Percentiles rank a stretch among this genome's conserved stretches.
These are phyloP conservation scores for Drosophila atroscutellata DNA, from an alignment of 2,888 invertebrate species.

Conservation along the genomic window DNA sequence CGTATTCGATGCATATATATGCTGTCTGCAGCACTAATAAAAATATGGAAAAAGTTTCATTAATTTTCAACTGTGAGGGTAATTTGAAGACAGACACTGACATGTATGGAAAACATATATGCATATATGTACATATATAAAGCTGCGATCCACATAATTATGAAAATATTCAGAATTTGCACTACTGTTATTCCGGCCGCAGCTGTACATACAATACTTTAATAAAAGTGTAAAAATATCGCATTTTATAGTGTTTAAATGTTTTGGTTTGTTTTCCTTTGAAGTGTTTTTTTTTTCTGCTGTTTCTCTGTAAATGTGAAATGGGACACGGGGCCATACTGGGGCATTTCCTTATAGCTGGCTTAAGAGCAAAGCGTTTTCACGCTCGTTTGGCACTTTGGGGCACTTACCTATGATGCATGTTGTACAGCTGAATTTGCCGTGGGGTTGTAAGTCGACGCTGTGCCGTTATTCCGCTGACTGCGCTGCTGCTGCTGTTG, in stretches of 20 bases:
- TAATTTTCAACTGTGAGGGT: not conserved
- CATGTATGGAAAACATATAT: not conserved
- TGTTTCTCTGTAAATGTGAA: not conserved
- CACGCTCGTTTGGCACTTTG: not conserved
- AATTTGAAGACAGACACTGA: not conserved
- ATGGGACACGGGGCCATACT: not conserved
- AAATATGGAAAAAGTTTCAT: not conserved
- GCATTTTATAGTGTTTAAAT: conserved; percentile 1
- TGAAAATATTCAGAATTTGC: not conserved
- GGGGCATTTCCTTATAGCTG: conserved; percentile 32
- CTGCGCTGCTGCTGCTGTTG: conserved; percentile 19
- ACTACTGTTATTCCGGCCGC: not conserved
- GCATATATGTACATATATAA: not conserved
- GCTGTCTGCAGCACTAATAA: not conserved
- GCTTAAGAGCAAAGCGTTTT: conserved; percentile 1
- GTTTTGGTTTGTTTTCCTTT: not conserved
- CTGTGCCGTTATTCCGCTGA: conserved; percentile 20
- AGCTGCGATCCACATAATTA: not conserved
- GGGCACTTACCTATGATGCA: conserved; percentile 49
- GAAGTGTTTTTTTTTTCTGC: not conserved
- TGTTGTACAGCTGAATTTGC: conserved; percentile 26
- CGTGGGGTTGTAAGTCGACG: conserved; percentile 33
- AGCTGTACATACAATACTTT: not conserved
- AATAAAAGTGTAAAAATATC: not conserved
- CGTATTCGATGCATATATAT: not conserved